Conservation (phyloP, 2,797 vertebrate genomes). For the Myiothlypis chrysogaster region DNA sequence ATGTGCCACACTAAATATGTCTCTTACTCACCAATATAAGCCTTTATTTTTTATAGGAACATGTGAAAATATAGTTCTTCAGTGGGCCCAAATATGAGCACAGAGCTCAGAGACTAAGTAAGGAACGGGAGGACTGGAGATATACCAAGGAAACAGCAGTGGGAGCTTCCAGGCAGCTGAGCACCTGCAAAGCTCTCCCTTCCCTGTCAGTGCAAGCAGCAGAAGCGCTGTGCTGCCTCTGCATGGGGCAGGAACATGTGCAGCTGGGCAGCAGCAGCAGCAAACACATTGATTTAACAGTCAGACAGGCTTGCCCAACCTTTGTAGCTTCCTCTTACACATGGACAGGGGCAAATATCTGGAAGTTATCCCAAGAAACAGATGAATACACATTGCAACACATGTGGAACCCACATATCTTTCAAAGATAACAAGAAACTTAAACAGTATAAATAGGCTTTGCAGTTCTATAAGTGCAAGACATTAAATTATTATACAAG, state of each 20-base stretch:
- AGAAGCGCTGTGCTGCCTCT: not conserved
- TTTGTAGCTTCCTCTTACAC: not conserved
- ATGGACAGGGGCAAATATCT: not conserved
- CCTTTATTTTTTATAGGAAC: not conserved
- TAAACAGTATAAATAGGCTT: conserved; percentile 8
- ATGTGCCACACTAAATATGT: not conserved
- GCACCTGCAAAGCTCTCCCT: not conserved
- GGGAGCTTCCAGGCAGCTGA: not conserved
- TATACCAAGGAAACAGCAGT: not conserved
- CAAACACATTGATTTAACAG: not conserved
- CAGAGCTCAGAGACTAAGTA: not conserved
- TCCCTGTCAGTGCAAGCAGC: not conserved
- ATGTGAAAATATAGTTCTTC: not conserved
- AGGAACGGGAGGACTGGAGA: not conserved
- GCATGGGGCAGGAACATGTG: not conserved
- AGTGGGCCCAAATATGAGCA: not conserved
- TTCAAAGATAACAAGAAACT: not conserved
- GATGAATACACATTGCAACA: not conserved
- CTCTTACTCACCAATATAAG: not conserved
- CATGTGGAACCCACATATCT: not conserved
- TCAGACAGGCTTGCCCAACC: not conserved
- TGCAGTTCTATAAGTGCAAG: conserved; percentile 17
- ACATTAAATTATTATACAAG: conserved; percentile 44
- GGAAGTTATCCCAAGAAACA: not conserved
- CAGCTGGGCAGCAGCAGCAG: not conserved